A percentile compares a stretch with the other conserved stretches of the same genome.
phyloP scores from a whole-genome alignment of 1,140 invertebrate species.

The Bacillus rossius region DNA sequence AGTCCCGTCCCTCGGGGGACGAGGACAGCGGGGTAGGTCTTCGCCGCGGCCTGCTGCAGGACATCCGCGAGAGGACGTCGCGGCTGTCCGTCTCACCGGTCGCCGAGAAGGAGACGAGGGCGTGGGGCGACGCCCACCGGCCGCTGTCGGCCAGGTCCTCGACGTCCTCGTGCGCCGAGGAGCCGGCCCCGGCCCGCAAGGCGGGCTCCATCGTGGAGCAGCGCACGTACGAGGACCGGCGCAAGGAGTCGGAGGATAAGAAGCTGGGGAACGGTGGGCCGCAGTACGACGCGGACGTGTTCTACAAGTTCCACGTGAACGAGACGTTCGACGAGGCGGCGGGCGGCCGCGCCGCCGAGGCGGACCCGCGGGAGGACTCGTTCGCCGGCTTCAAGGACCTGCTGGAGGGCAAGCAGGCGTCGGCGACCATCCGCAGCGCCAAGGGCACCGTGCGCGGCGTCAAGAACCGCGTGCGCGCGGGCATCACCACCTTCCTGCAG shows the following conservation, averaged over 20 bases:
- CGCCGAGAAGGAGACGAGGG: not conserved
- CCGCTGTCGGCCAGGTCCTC: not conserved
- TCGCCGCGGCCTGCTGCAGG: constrained; percentile 52
- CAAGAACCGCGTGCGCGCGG: constrained; percentile 87
- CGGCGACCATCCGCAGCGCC: constrained; percentile 74
- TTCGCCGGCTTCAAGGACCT: constrained; percentile 79
- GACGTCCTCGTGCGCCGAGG: not conserved
- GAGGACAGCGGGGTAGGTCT: constrained; percentile 9
- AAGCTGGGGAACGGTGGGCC: constrained; percentile 32
- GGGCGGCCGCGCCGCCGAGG: constrained; percentile 27
- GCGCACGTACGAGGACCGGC: constrained; percentile 59
- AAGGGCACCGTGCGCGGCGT: constrained; percentile 89
- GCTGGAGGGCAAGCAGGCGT: constrained; percentile 54
- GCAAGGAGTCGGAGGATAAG: constrained; percentile 38
- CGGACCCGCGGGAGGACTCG: constrained; percentile 51
- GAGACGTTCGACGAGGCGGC: constrained; percentile 50
- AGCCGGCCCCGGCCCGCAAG: not conserved
- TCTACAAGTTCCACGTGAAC: constrained; percentile 75
- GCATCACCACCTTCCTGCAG: constrained; percentile 89
- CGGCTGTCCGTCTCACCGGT: not conserved
- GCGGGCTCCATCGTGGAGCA: constrained; percentile 47
- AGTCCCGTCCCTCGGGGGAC: not conserved
- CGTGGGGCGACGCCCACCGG: no score
- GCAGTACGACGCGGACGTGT: constrained; percentile 65
- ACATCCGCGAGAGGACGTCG: constrained; percentile 46